A percentile compares a stretch with the other conserved stretches of the same genome.
Conservation (phyloP, 1,140 invertebrate species). For the Bombus difficillimus region DNA sequence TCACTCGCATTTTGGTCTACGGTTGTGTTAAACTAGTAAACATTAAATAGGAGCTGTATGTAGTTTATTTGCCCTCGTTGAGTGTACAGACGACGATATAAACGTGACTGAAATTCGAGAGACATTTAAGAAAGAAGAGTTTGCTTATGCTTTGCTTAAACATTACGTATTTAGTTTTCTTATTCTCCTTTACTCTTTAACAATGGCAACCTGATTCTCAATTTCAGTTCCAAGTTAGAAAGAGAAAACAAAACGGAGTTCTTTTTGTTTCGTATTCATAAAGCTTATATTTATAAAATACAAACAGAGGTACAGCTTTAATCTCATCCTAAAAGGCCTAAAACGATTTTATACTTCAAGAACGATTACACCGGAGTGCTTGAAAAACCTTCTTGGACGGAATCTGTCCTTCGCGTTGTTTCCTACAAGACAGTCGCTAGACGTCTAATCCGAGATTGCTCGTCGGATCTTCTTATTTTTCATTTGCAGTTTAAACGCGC, state of each 20-base stretch:
- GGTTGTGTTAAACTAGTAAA: not conserved
- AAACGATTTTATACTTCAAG: not conserved
- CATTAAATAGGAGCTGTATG: not conserved
- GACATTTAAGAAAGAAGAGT: not conserved
- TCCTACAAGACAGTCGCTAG: too few relatives aligned
- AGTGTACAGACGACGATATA: not conserved
- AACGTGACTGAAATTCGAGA: not conserved
- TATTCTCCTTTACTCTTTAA: too few relatives aligned
- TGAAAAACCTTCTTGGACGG: not conserved
- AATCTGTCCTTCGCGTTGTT: not conserved
- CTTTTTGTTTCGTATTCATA: too few relatives aligned
- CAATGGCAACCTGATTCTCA: too few relatives aligned
- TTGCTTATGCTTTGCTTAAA: not conserved
- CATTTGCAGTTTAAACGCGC: slow-evolving; percentile 17
- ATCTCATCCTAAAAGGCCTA: not conserved
- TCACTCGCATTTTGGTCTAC: not conserved
- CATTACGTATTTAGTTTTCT: not conserved
- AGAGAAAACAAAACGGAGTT: not conserved
- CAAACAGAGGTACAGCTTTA: not conserved
- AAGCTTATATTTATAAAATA: not conserved
- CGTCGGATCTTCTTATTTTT: slow-evolving; percentile 15
- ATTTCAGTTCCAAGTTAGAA: not conserved
- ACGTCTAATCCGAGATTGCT: slow-evolving; percentile 1
- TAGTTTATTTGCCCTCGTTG: not conserved
- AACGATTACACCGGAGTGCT: not conserved